Conservation (phyloP, 1,140 invertebrate species). For the Tetragonula clypearis region DNA sequence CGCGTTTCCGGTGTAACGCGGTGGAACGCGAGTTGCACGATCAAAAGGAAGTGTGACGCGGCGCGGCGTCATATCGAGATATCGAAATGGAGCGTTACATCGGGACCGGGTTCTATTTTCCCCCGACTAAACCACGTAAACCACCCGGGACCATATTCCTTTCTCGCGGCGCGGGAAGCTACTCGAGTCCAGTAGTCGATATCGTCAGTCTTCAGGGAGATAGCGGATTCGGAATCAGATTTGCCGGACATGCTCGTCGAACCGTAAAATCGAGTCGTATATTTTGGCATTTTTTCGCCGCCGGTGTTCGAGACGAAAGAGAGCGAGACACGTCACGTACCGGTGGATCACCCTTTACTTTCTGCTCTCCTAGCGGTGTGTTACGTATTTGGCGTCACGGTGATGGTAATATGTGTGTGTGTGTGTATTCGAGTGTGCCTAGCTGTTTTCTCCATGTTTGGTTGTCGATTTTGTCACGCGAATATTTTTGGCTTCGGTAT, state of each 20-base stretch:
- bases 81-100: conserved; percentile 53
- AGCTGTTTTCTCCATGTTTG: too few species aligned
- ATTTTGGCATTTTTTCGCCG: conserved; percentile 58
- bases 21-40: not conserved
- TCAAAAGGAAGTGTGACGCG: conserved; percentile 12
- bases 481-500: too few species aligned
- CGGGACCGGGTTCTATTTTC: conserved; percentile 39
- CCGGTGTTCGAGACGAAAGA: not conserved
- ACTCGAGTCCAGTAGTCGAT: conserved; percentile 44
- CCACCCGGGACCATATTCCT: conserved; percentile 37
- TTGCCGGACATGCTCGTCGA: conserved; percentile 53
- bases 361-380: not conserved
- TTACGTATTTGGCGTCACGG: not conserved
- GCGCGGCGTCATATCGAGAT: conserved; percentile 40
- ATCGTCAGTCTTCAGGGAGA: conserved; percentile 58
- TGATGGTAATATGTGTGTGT: not conserved
- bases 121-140: conserved; percentile 21
- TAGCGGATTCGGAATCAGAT: conserved; percentile 58
- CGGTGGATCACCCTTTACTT: too few species aligned
- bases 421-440: too few species aligned
- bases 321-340: not conserved
- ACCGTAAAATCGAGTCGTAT: conserved; percentile 63
- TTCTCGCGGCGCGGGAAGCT: conserved; percentile 14
- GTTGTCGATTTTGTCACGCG: too few species aligned
- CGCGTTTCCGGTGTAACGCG: conserved; percentile 15